Evolutionary conservation across 2,797 vertebrate species (phyloP), one percentile per base, ranked within the genome.

Genomic region (Mastacembelus armatus): DNA sequence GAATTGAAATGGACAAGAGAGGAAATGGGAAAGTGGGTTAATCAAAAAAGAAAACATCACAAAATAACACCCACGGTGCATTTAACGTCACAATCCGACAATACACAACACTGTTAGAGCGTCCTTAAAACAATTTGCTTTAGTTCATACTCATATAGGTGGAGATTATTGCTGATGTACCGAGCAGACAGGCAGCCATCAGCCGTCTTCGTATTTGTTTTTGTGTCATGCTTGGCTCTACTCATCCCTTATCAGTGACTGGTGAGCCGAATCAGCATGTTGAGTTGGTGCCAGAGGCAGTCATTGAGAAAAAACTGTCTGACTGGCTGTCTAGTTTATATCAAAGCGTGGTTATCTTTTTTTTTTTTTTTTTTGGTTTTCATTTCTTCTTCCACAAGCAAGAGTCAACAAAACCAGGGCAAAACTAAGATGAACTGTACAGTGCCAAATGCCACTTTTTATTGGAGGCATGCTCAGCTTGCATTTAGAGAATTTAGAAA

Each of bases 1-100:
- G 56, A 75, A 75, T 51, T 39, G 35, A 58, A 73, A 30, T 66
- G 36, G 33, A 14, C 9, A 1, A 40, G 40, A 29, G n/a, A 55
- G 58, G 24, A 24, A 36, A 19, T 45, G 7, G n/a, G 15, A 43
- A 62, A 60, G 8, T 19, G 8, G 30, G 7, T 36, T 55, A 12
- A 66, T 1, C 47, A 40, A 49, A 42, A 15, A 26, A 39, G 42
- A 47, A 30, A 36, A 36, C 40, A 55, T 76, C 65, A 50, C 7
- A 69, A 63, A 66, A 22, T 35, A 54, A 64, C 29, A 38, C 21
- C 45, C 4, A 0, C 15, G 15, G 59, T 10, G 12, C 11, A 56
- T 57, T 63, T 48, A 12, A 54, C 3, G 38, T 54, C 45, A 16
- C 6, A n/a, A 27, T 22, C 5, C 50, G n/a, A 61, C 56, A 12